Percentiles rank a stretch among this genome's conserved stretches.
phyloP scores from a whole-genome alignment of 2,113 vertebrate genomes.

The Sitta europaea region DNA sequence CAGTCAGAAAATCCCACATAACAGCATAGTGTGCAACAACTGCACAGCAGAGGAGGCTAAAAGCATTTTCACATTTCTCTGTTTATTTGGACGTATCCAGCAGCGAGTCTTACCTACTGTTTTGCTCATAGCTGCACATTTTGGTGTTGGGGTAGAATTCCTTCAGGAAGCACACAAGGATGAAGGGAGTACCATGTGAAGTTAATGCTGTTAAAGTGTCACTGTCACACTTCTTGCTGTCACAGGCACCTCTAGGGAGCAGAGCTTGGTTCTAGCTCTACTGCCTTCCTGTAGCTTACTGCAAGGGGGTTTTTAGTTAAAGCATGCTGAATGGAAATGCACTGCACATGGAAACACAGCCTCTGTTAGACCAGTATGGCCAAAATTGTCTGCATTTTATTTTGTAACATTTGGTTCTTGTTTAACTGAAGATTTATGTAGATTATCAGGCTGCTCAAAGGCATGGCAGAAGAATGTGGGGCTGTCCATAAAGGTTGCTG shows the following conservation, averaged over 20 bases:
- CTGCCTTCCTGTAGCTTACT: background rate
- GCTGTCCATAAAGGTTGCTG: background rate
- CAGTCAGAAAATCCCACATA: background rate
- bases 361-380: fast-evolving
- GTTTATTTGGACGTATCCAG: background rate
- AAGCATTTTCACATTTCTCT: background rate
- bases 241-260: background rate
- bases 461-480: background rate
- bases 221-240: background rate
- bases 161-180: background rate
- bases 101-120: background rate
- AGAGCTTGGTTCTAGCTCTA: background rate
- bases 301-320: background rate
- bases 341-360: fast-evolving
- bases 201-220: background rate
- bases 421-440: background rate
- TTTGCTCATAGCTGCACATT: background rate
- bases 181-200: background rate
- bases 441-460: background rate
- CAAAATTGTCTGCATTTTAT: background rate
- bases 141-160: background rate
- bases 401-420: background rate
- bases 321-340: background rate
- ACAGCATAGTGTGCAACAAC: background rate
- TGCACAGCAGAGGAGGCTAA: background rate